Conservation (phyloP, 2,113 vertebrate species). For the Corythoichthys intestinalis region DNA sequence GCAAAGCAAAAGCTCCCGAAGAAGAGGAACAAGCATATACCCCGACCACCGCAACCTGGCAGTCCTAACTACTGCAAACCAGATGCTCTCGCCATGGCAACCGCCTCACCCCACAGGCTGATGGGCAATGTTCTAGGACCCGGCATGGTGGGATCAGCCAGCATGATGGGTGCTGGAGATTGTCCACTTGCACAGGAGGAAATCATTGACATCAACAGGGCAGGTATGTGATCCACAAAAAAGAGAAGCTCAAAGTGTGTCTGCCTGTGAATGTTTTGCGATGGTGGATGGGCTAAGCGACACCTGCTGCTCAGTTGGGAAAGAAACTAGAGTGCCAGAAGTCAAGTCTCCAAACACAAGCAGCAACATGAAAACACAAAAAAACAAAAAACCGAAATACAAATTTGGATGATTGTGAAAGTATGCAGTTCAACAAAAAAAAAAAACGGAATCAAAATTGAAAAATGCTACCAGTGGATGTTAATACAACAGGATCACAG, state of each 20-base stretch:
- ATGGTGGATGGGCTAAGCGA: not conserved
- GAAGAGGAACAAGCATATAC: constrained; percentile 97
- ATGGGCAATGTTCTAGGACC: constrained; percentile 82
- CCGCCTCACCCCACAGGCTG: constrained; percentile 86
- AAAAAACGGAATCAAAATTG: too few relatives aligned
- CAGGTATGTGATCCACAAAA: constrained; percentile 75
- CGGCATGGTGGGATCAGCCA: constrained; percentile 69
- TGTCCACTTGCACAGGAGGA: constrained; percentile 86
- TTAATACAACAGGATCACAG: too few relatives aligned
- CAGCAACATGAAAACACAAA: too few relatives aligned
- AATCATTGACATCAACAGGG: constrained; percentile 82
- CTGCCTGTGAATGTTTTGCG: not conserved
- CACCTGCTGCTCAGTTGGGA: too few relatives aligned
- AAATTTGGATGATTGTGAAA: too few relatives aligned
- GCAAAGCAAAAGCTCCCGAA: constrained; percentile 99
- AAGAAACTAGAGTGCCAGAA: too few relatives aligned
- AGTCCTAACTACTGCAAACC: constrained; percentile 91
- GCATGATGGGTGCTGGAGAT: constrained; percentile 74
- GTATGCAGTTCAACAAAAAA: too few relatives aligned
- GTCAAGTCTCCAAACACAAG: too few relatives aligned
- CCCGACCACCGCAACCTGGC: constrained; percentile 82
- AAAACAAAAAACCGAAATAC: too few relatives aligned
- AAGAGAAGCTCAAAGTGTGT: not conserved
- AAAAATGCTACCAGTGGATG: too few relatives aligned
- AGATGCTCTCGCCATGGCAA: constrained; percentile 79